Evolutionary conservation across 2,113 vertebrate genomes (phyloP).

Genomic region (Chrysemys picta): DNA sequence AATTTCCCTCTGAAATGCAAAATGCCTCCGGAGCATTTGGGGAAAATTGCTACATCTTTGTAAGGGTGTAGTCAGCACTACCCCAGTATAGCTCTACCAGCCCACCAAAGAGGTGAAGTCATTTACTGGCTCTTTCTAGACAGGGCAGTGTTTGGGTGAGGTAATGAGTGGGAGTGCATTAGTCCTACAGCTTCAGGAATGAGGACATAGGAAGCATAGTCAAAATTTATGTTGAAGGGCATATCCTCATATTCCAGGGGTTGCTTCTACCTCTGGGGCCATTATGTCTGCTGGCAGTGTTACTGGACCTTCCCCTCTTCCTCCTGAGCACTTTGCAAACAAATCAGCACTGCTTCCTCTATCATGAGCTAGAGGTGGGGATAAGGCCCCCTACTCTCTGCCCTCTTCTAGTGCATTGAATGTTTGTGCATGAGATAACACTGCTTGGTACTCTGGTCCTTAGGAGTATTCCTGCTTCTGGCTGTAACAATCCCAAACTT

Average conservation of each 20-base stretch:
- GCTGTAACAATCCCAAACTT: neutral
- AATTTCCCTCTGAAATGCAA: neutral
- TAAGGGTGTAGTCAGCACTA: neutral
- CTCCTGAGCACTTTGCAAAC: neutral
- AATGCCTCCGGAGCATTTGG: neutral
- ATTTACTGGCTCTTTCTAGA: no score
- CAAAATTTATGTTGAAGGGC: neutral
- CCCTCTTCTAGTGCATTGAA: neutral
- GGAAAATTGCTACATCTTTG: neutral
- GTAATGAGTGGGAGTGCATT: neutral
- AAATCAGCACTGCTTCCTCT: neutral
- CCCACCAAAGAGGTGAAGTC: neutral
- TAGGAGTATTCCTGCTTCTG: neutral
- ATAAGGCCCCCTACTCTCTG: neutral
- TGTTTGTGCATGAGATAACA: neutral
- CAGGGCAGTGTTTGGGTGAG: neutral
- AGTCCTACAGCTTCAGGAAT: neutral
- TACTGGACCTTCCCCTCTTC: neutral
- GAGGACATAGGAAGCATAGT: neutral
- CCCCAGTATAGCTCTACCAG: neutral
- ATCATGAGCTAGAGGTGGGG: neutral
- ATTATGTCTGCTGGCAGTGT: neutral
- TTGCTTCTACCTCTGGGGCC: neutral
- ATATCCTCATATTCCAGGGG: neutral
- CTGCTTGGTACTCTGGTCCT: neutral